Percentiles rank a stretch among this genome's conserved stretches.
Conservation (phyloP, 1,140 invertebrate genomes). For the Teleopsis dalmanni region DNA sequence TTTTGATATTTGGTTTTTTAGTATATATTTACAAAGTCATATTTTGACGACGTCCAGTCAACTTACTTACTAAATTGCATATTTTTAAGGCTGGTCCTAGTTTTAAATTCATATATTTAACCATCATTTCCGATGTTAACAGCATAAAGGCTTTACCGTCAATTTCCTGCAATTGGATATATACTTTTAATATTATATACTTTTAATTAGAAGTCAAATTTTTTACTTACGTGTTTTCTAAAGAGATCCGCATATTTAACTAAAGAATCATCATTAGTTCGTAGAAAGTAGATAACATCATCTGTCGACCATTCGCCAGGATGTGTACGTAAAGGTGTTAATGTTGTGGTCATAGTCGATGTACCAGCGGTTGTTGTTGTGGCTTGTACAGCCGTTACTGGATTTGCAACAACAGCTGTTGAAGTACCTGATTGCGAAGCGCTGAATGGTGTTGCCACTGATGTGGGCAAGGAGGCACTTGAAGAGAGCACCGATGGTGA, state of each 20-base stretch:
- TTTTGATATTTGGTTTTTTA: too few relatives aligned
- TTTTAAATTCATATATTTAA: conserved; percentile 98
- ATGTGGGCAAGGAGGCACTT: conserved; percentile 38
- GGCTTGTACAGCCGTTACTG: conserved; percentile 43
- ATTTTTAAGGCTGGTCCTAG: conserved; percentile 96
- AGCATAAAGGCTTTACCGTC: conserved; percentile 92
- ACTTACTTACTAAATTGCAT: conserved; percentile 75
- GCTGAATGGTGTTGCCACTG: conserved; percentile 31
- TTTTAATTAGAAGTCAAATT: not conserved
- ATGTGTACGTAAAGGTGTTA: conserved; percentile 45
- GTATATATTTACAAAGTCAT: conserved; percentile 35
- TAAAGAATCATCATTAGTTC: conserved; percentile 70
- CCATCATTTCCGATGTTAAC: conserved; percentile 96
- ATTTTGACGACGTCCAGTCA: conserved; percentile 40
- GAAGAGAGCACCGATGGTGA: conserved; percentile 38
- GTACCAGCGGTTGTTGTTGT: conserved; percentile 13
- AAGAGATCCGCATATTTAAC: conserved; percentile 85
- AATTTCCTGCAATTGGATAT: conserved; percentile 67
- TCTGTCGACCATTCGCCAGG: conserved; percentile 88
- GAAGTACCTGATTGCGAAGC: conserved; percentile 37
- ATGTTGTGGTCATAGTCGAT: conserved; percentile 24
- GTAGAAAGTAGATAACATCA: conserved; percentile 87
- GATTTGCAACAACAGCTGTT: conserved; percentile 26
- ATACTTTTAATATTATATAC: not conserved
- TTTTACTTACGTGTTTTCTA: conserved; percentile 75